Evolutionary conservation across 1,140 invertebrate species (phyloP).

Genomic region (Globodera rostochiensis): DNA sequence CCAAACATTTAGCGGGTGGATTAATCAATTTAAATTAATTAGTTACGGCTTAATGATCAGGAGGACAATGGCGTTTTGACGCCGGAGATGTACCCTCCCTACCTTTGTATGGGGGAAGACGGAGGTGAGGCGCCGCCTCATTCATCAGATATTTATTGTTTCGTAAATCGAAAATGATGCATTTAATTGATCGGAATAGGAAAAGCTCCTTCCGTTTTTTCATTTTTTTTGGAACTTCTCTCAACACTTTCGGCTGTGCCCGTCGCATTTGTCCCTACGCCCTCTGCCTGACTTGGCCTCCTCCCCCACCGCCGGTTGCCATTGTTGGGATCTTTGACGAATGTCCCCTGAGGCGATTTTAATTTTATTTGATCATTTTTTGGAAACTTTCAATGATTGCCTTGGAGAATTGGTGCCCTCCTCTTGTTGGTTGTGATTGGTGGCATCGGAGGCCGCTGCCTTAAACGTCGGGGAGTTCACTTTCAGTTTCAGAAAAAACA

Average conservation of each 20-base stretch:
- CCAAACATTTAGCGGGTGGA: no score
- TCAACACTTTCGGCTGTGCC: not conserved
- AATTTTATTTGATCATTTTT: not conserved
- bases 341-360: not conserved
- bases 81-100: no score
- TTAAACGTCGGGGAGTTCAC: not conserved
- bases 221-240: not conserved
- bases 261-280: not conserved
- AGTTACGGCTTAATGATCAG: no score
- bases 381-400: not conserved
- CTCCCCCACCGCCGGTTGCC: not conserved
- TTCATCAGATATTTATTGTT: no score
- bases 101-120: no score
- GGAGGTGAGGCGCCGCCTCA: no score
- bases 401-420: not conserved
- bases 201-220: not conserved
- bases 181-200: no score
- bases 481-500: not conserved
- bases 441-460: not conserved
- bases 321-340: slow-evolving; percentile 10
- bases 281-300: not conserved
- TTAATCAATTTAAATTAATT: no score
- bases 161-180: no score
- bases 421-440: not conserved
- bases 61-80: no score